Evolutionary conservation across 2,888 invertebrate species (phyloP).

Genomic region (Lycaena phlaeas): DNA sequence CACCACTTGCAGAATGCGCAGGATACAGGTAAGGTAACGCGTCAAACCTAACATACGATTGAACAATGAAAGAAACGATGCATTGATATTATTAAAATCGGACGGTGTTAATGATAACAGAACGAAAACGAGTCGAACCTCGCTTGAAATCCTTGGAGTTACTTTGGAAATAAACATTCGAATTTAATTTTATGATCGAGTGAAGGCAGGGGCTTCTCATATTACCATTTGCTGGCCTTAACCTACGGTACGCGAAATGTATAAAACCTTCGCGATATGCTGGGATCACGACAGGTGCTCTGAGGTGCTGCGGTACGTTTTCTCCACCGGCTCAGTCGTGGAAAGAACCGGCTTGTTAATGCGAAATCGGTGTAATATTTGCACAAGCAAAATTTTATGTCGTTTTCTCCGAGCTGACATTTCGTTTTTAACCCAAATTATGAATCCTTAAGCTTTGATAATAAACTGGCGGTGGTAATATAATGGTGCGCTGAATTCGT

Average conservation of each 20-base stretch:
- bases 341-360: constrained; percentile 45
- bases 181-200: constrained; percentile 29
- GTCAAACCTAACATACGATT: constrained; percentile 17
- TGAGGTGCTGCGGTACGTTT: constrained; percentile 28
- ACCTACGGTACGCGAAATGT: constrained; percentile 29
- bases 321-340: constrained; percentile 48
- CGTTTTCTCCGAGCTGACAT: constrained; percentile 36
- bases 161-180: constrained; percentile 24
- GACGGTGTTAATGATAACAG: constrained; percentile 54
- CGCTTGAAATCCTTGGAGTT: constrained; percentile 32
- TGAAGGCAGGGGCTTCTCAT: constrained; percentile 24
- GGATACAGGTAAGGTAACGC: constrained; percentile 66
- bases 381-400: constrained; percentile 42
- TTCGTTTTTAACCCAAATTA: background rate
- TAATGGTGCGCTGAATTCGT: background rate
- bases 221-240: constrained; percentile 38
- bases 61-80: constrained; percentile 42
- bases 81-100: constrained; percentile 53
- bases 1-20: constrained; percentile 79
- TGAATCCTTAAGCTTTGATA: constrained; percentile 11
- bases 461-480: constrained; percentile 3
- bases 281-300: background rate
- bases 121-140: constrained; percentile 22
- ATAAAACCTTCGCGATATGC: background rate
- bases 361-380: constrained; percentile 55